A percentile compares a stretch with the other conserved stretches of the same genome.
Conservation (phyloP, 2,888 invertebrate species). For the Polyommatus iphigenia region DNA sequence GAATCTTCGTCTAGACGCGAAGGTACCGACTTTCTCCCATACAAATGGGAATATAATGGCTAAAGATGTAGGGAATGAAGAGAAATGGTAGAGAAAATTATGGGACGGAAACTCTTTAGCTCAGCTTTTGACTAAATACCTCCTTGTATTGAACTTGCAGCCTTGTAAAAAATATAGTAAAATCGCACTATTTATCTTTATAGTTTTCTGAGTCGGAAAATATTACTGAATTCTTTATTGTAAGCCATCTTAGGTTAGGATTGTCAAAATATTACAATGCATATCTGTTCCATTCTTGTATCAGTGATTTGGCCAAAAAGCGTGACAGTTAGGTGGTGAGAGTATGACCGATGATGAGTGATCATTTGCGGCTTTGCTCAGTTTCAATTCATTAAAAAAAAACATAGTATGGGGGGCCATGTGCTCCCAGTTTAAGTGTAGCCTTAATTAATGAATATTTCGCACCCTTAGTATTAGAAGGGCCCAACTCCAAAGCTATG, state of each 20-base stretch:
- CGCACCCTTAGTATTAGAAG: not conserved
- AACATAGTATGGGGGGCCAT: not conserved
- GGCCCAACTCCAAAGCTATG: too few species aligned
- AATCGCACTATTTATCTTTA: too few species aligned
- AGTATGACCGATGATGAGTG: not conserved
- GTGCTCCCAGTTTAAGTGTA: not conserved
- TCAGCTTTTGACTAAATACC: not conserved
- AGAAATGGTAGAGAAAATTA: not conserved
- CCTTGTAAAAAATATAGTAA: too few species aligned
- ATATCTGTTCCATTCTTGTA: too few species aligned
- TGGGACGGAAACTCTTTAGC: not conserved
- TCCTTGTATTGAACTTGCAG: too few species aligned
- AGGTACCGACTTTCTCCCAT: slow-evolving; percentile 20
- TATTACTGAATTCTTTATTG: too few species aligned
- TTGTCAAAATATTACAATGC: too few species aligned
- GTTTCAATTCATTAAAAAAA: too few species aligned
- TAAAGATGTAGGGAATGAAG: not conserved
- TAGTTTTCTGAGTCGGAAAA: too few species aligned
- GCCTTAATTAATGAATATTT: not conserved
- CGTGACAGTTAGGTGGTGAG: not conserved
- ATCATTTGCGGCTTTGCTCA: not conserved
- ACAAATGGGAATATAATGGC: slow-evolving; percentile 21
- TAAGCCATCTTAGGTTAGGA: too few species aligned
- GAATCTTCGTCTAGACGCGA: slow-evolving; percentile 20
- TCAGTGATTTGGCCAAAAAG: too few species aligned